Conservation (phyloP, 2,113 vertebrate genomes). For the Bostrychus sinensis region DNA sequence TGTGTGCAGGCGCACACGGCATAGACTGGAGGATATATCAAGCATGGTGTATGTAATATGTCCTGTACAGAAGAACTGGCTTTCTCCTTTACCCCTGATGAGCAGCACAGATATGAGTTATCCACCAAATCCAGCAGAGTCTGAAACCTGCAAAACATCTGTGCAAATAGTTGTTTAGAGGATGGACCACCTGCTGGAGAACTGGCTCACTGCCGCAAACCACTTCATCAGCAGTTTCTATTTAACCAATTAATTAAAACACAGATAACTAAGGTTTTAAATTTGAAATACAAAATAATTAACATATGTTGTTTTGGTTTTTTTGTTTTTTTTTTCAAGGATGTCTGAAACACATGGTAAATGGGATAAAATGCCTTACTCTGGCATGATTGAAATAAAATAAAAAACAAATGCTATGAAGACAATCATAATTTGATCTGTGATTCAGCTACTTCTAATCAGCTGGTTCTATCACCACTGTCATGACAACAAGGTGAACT, state of each 20-base stretch:
- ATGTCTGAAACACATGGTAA: background rate
- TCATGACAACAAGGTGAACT: slow-evolving; percentile 28
- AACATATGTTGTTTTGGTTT: too few species aligned
- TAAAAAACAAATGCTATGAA: background rate
- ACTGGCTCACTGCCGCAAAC: background rate
- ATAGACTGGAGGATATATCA: background rate
- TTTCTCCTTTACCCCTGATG: background rate
- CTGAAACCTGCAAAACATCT: background rate
- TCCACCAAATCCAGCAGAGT: background rate
- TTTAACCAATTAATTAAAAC: background rate
- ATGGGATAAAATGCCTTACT: background rate
- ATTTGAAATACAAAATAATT: too few species aligned
- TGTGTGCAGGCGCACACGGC: background rate
- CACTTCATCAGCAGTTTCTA: background rate
- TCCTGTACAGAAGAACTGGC: background rate
- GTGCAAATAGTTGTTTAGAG: background rate
- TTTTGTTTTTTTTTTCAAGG: too few species aligned
- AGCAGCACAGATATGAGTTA: background rate
- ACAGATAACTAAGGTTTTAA: too few species aligned
- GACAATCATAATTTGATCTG: background rate
- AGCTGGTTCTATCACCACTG: slow-evolving; percentile 18
- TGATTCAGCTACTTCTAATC: slow-evolving; percentile 26
- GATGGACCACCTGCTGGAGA: background rate
- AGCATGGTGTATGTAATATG: background rate
- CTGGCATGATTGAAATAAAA: background rate